A percentile compares a stretch with the other conserved stretches of the same genome.
Evolutionary conservation across 35 echinoderm and acorn worm genomes (phyloP).

Genomic region (Anneissia japonica): DNA sequence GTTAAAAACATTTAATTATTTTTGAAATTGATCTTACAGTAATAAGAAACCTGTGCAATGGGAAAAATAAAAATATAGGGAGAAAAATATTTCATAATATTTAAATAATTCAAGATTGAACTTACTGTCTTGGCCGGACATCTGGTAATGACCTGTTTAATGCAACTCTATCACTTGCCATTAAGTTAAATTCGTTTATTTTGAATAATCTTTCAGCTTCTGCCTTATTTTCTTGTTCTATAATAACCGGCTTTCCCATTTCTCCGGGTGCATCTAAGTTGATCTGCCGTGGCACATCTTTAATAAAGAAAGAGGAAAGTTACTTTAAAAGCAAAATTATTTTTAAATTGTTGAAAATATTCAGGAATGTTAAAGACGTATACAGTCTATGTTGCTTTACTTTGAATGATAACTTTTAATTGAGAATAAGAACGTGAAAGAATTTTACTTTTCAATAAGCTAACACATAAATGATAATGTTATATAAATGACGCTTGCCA

Average conservation of each 20-base stretch:
- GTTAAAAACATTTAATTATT: too few relatives aligned
- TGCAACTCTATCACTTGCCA: constrained; percentile 95
- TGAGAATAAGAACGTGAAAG: neutral
- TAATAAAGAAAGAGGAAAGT: neutral
- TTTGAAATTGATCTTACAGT: too few relatives aligned
- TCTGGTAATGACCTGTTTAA: constrained; percentile 87
- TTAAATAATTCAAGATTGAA: neutral
- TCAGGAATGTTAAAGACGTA: neutral
- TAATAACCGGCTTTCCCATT: constrained; percentile 97
- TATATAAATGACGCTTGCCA: too few relatives aligned
- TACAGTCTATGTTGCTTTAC: neutral
- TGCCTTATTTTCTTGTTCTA: constrained; percentile 82
- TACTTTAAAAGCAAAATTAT: neutral
- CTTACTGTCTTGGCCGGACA: constrained; percentile 95
- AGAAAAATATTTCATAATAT: too few relatives aligned
- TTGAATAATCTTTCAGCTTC: constrained; percentile 75
- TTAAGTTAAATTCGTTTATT: constrained; percentile 99
- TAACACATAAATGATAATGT: too few relatives aligned
- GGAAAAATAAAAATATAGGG: too few relatives aligned
- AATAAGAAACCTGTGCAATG: too few relatives aligned
- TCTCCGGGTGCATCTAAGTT: constrained; percentile 93
- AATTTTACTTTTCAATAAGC: neutral
- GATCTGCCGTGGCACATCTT: constrained; percentile 83
- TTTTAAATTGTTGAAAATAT: neutral
- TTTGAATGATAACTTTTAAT: neutral